Percentiles rank a stretch among this genome's conserved stretches.
Conservation (phyloP, 2,797 vertebrate species). For the Heliangelus exortis region DNA sequence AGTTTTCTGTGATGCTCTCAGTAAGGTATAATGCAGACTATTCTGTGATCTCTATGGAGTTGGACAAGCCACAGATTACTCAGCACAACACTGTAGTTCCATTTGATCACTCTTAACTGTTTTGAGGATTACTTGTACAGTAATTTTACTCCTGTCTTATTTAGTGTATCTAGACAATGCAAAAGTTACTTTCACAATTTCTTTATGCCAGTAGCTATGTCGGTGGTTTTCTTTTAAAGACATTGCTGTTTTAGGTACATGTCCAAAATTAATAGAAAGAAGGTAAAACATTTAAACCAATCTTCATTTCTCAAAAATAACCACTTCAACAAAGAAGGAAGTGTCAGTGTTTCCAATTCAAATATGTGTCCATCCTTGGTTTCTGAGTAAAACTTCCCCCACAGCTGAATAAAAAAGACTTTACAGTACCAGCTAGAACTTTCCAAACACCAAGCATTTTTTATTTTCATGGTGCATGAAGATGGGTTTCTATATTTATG, state of each 20-base stretch:
- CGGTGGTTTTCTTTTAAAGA: not conserved
- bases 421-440: not conserved
- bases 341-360: not conserved
- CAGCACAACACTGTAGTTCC: not conserved
- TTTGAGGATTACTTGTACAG: not conserved
- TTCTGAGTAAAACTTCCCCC: not conserved
- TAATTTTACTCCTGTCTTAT: not conserved
- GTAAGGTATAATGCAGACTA: accelerated
- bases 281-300: not conserved
- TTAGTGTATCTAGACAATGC: not conserved
- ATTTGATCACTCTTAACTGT: not conserved
- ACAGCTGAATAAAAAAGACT: not conserved
- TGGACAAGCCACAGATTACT: not conserved
- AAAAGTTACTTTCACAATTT: not conserved
- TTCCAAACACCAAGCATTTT: not conserved
- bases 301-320: not conserved
- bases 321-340: not conserved
- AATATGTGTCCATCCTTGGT: not conserved
- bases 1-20: not conserved
- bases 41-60: not conserved
- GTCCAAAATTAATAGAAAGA: not conserved
- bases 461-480: not conserved
- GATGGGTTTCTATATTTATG: not conserved
- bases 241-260: not conserved
- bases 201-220: not conserved